These are phyloP conservation scores for Stegophylla sp. DNA, from an alignment of 2,888 invertebrate species.

Conservation along the genomic window DNA sequence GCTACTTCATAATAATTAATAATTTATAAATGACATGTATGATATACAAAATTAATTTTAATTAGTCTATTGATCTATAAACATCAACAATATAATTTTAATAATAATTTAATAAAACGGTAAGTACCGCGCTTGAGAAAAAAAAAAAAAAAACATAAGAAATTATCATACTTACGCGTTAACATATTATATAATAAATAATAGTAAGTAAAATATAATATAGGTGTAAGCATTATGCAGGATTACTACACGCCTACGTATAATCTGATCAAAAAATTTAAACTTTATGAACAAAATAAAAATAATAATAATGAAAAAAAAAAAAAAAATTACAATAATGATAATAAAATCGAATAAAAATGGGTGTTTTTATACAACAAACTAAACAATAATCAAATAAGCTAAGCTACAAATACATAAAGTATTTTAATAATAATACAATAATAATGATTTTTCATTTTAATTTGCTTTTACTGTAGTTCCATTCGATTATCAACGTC, in stretches of 20 bases:
- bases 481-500: constrained; percentile 17
- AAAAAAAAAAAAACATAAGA: constrained; percentile 32
- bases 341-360: constrained; percentile 37
- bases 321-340: no score
- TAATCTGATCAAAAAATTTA: neutral
- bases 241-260: constrained; percentile 21
- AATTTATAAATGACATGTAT: constrained; percentile 36
- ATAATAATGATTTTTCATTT: constrained; percentile 1
- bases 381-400: constrained; percentile 44
- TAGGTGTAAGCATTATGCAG: constrained; percentile 35
- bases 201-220: constrained; percentile 37
- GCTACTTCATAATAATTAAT: constrained; percentile 37
- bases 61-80: constrained; percentile 46
- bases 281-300: constrained; percentile 5
- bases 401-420: constrained; percentile 32
- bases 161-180: constrained; percentile 22
- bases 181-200: constrained; percentile 29
- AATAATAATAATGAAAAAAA: constrained; percentile 1
- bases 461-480: constrained; percentile 23
- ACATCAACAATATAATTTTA: constrained; percentile 40
- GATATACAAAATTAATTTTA: constrained; percentile 37
- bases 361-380: constrained; percentile 14
- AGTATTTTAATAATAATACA: constrained; percentile 15
- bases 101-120: constrained; percentile 17
- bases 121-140: constrained; percentile 35